Conservation (phyloP, 2,797 vertebrate species). For the Thalassophryne amazonica region DNA sequence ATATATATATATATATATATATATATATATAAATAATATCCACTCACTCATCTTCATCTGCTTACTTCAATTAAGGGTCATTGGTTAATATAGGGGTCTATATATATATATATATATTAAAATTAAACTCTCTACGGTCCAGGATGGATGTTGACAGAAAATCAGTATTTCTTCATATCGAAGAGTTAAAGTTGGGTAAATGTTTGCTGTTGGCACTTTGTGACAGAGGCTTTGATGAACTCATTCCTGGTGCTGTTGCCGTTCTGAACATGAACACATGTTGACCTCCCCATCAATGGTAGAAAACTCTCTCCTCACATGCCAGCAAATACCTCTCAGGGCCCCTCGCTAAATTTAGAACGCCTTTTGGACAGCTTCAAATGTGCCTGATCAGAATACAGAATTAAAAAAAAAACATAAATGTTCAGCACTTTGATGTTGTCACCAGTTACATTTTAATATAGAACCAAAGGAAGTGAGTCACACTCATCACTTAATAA, state of each 20-base stretch:
- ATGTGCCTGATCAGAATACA: slow-evolving; percentile 58
- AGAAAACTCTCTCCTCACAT: slow-evolving; percentile 70
- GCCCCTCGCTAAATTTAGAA: slow-evolving; percentile 95
- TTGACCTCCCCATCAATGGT: slow-evolving; percentile 70
- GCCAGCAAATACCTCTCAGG: slow-evolving; percentile 87
- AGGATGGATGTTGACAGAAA: too few species aligned
- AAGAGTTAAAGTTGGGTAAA: background rate
- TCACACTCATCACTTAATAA: background rate
- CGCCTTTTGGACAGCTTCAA: slow-evolving; percentile 55
- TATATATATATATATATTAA: too few species aligned
- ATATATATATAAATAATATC: too few species aligned
- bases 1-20: too few species aligned
- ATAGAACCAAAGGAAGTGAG: too few species aligned
- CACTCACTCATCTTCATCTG: too few species aligned
- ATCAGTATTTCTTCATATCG: too few species aligned
- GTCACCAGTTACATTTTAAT: background rate
- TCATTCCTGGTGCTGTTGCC: slow-evolving; percentile 44
- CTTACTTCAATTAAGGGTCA: too few species aligned
- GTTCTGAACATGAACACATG: slow-evolving; percentile 60
- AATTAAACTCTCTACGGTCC: too few species aligned
- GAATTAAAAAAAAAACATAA: too few species aligned
- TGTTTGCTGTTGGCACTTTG: slow-evolving; percentile 2
- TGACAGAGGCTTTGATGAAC: slow-evolving; percentile 19
- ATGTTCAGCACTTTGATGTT: too few species aligned
- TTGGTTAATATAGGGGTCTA: too few species aligned